Percentiles rank a stretch among this genome's conserved stretches.
phyloP scores from a whole-genome alignment of 1,140 invertebrate genomes.

The Magallana angulata region DNA sequence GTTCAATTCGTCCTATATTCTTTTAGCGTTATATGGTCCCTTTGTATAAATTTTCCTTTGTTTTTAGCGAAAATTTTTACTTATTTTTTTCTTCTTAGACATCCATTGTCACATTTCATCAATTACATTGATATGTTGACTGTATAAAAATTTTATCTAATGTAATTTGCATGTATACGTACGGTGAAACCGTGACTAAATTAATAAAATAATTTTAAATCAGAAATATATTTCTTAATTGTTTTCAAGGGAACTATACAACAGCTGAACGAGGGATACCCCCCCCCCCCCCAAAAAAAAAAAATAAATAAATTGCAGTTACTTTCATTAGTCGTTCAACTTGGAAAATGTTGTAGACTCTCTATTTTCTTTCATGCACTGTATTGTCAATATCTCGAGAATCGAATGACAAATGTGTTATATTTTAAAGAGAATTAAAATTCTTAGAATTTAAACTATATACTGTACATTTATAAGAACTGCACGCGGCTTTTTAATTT shows the following conservation, averaged over 20 bases:
- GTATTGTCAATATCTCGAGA: too few species aligned
- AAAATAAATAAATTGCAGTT: too few species aligned
- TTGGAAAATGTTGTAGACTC: too few species aligned
- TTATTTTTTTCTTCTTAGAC: not conserved
- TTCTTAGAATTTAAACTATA: too few species aligned
- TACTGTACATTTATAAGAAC: too few species aligned
- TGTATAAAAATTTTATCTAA: slow-evolving; percentile 33
- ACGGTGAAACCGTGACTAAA: slow-evolving; percentile 20
- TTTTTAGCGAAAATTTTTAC: slow-evolving; percentile 29
- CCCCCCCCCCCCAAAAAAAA: too few species aligned
- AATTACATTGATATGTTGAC: slow-evolving; percentile 28
- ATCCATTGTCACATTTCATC: not conserved
- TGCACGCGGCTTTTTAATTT: too few species aligned
- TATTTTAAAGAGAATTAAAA: too few species aligned
- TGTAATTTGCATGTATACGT: slow-evolving; percentile 24
- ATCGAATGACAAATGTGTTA: too few species aligned
- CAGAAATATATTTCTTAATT: not conserved
- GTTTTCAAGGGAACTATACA: not conserved
- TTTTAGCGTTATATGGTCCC: slow-evolving; percentile 31
- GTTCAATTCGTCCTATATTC: slow-evolving; percentile 16
- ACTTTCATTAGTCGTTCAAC: too few species aligned
- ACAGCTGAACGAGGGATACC: too few species aligned
- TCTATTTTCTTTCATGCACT: too few species aligned
- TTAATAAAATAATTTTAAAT: slow-evolving; percentile 24
- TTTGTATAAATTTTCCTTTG: not conserved